Conservation (phyloP, 2,113 vertebrate genomes). For the Menidia beryllina region DNA sequence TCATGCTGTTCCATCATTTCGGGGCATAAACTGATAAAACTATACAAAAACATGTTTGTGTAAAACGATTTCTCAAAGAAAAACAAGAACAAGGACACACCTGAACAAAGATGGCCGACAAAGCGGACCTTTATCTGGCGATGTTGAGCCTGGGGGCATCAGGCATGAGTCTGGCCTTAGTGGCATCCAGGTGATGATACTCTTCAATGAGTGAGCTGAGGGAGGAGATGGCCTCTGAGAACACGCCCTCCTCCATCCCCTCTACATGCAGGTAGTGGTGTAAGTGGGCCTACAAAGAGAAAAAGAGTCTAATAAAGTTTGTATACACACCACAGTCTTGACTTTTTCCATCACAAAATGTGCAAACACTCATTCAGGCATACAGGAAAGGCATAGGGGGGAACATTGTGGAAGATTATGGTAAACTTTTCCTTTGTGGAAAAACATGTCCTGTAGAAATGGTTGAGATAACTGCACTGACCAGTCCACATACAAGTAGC, state of each 20-base stretch:
- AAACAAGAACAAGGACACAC: not conserved
- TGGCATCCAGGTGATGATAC: constrained; percentile 87
- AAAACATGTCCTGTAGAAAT: too few species aligned
- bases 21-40: constrained; percentile 45
- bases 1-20: not conserved
- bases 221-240: constrained; percentile 87
- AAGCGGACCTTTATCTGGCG: constrained; percentile 76
- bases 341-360: not conserved
- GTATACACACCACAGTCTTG: too few species aligned
- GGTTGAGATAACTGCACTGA: too few species aligned
- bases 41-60: constrained; percentile 11
- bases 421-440: too few species aligned
- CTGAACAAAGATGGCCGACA: not conserved
- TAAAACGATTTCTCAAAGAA: too few species aligned
- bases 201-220: constrained; percentile 90
- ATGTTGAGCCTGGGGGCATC: constrained; percentile 85
- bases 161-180: constrained; percentile 71
- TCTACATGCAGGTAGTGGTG: constrained; percentile 94
- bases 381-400: too few species aligned
- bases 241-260: constrained; percentile 90
- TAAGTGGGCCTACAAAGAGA: constrained; percentile 88
- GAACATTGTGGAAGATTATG: too few species aligned
- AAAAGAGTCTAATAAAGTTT: too few species aligned
- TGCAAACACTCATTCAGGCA: too few species aligned
- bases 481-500: too few species aligned